Base-by-base conservation (phyloP, 64 coral and sea anemone genomes). In the Acropora tenuis region DNA sequence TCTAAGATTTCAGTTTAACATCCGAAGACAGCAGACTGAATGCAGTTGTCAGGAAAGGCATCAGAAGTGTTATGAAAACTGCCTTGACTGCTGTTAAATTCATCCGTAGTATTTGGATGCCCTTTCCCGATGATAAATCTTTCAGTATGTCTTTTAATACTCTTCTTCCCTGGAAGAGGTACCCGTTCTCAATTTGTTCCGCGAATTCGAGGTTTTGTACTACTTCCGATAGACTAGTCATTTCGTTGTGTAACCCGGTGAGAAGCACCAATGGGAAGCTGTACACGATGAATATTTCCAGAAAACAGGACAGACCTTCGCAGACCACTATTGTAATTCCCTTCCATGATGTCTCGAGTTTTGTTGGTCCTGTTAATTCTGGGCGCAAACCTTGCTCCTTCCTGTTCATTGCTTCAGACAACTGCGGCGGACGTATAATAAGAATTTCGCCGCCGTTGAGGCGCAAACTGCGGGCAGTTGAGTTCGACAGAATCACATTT, bases 61-160 rank as follows among this genome's bases (percentile, higher is more conserved):
- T 89, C 10, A 86, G n/a, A 8, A 96, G 75, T 0, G 92, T 90
- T 8, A 96, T 48, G 0, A 93, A 44, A 10, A 65, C 77, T 43
- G 95, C 84, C 80, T 82, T 80, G 47, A 96, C 15, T 41, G 76
- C 74, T 44, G 92, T 94, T 40, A 96, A 78, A 17, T 90, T 80
- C 82, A 96, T 90, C 18, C 95, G 81, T 10, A 96, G 13, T 41
- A 96, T 76, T 44, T 88, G 87, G 69, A 96, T 91, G 9, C 95
- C 85, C 43, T 61, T 93, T 8, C 83, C 88, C 9, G 40, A 18
- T 50, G 45, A 74, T 2, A 93, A 42, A 1, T 90, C 50, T 15
- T 30, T 69, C 16, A 81, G 4, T 83, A 84, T 61, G 4, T 48
- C 16, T 12, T 88, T 46, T 6, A 90, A 43, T 17, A 89, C 88